These are phyloP conservation scores for Nasonovia ribisnigri DNA, from an alignment of 2,888 invertebrate genomes.

Conservation along the genomic window DNA sequence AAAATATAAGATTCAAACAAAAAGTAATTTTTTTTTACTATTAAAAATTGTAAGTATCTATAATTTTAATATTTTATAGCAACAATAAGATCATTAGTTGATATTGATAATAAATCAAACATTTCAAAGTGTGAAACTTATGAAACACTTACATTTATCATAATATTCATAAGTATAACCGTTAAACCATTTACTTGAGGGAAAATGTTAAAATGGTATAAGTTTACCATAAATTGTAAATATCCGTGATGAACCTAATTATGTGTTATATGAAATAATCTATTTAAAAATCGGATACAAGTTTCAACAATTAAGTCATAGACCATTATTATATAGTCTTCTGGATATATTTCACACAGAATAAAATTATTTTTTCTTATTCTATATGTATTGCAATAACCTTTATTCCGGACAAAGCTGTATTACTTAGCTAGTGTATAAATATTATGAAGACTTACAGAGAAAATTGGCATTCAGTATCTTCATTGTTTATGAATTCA, in stretches of 20 bases:
- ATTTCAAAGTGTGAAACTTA: too few species aligned
- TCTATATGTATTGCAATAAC: neutral
- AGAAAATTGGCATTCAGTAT: conserved; percentile 28
- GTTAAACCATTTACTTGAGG: neutral
- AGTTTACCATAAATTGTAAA: neutral
- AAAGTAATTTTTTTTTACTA: too few species aligned
- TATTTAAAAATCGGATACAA: neutral
- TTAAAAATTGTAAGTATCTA: too few species aligned
- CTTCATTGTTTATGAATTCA: conserved; percentile 58
- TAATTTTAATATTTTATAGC: too few species aligned
- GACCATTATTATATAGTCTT: neutral
- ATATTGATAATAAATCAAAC: too few species aligned
- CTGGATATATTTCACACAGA: neutral
- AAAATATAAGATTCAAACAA: too few species aligned
- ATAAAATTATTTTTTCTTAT: neutral
- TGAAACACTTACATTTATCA: neutral
- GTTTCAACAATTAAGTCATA: too few species aligned
- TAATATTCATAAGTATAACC: neutral
- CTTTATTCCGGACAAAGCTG: neutral
- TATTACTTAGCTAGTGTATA: neutral
- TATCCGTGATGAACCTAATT: neutral
- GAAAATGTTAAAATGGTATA: neutral
- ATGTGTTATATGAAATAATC: neutral
- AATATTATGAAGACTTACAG: conserved; percentile 27
- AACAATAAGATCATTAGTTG: too few species aligned